Percentiles rank a stretch among this genome's conserved stretches.
These are phyloP conservation scores for Acleris sparsana DNA, from an alignment of 2,888 invertebrate species.

Conservation along the genomic window DNA sequence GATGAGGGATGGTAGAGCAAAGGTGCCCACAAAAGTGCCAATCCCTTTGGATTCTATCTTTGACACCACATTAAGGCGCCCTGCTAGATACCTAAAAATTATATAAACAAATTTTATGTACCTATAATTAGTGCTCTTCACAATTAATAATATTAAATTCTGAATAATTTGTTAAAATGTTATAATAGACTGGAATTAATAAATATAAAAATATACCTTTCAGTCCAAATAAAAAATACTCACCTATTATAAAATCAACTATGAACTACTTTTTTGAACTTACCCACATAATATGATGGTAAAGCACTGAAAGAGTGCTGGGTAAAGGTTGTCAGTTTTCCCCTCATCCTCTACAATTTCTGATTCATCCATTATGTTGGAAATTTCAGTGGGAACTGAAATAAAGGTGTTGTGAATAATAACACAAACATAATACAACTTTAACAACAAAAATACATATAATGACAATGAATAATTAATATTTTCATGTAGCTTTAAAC, in stretches of 20 bases:
- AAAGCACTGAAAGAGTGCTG: conserved; percentile 96
- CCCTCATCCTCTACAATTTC: conserved; percentile 49
- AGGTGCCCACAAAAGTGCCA: conserved; percentile 95
- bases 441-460: not conserved
- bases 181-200: no score
- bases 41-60: conserved; percentile 94
- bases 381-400: conserved; percentile 16
- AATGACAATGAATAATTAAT: no score
- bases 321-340: conserved; percentile 91
- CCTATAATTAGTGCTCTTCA: no score
- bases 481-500: no score
- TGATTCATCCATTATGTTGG: conserved; percentile 51
- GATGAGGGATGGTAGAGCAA: conserved; percentile 95
- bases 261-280: conserved; percentile 54
- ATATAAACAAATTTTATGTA: conserved; percentile 14
- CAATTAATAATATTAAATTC: no score
- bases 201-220: no score
- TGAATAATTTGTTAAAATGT: no score
- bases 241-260: not conserved
- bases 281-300: conserved; percentile 95
- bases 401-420: not conserved
- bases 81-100: conserved; percentile 90
- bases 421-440: not conserved
- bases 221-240: conserved; percentile 1
- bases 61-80: conserved; percentile 91